Conservation (phyloP, 2,797 vertebrate genomes). For the Catamblyrhynchus diadema region DNA sequence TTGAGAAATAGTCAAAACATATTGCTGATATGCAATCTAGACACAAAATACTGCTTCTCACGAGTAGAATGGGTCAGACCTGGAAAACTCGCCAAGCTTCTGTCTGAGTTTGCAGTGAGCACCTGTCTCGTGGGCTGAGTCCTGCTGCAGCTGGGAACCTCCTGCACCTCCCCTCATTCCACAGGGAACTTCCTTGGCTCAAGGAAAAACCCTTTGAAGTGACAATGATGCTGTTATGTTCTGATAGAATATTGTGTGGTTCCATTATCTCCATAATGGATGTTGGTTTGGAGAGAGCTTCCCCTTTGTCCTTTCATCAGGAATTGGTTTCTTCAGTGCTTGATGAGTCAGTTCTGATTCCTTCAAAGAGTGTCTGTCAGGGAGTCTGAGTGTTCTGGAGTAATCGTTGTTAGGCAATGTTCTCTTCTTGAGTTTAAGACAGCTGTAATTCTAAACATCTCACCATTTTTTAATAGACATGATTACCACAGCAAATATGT, state of each 20-base stretch:
- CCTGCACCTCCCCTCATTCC: not conserved
- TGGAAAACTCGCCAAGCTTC: not conserved
- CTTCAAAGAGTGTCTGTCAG: not conserved
- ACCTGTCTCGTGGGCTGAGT: not conserved
- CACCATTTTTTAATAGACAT: not conserved
- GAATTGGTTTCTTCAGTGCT: not conserved
- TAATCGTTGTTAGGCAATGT: not conserved
- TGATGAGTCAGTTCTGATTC: not conserved
- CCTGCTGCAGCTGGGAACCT: not conserved
- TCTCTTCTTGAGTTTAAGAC: not conserved
- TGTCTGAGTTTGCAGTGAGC: not conserved
- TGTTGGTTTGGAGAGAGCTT: not conserved
- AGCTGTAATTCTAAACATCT: not conserved
- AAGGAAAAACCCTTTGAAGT: conserved; percentile 30
- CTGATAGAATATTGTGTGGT: not conserved
- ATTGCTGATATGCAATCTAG: not conserved
- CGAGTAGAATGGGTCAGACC: not conserved
- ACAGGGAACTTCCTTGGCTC: not conserved
- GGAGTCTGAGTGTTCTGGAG: not conserved
- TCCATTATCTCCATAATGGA: not conserved
- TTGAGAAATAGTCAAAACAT: not conserved
- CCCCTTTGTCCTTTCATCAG: not conserved
- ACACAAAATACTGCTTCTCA: not conserved
- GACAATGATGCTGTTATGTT: not conserved
- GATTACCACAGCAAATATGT: not conserved